These are phyloP conservation scores for Ceriagrion tenellum DNA, from an alignment of 2,888 invertebrate species.

Conservation along the genomic window DNA sequence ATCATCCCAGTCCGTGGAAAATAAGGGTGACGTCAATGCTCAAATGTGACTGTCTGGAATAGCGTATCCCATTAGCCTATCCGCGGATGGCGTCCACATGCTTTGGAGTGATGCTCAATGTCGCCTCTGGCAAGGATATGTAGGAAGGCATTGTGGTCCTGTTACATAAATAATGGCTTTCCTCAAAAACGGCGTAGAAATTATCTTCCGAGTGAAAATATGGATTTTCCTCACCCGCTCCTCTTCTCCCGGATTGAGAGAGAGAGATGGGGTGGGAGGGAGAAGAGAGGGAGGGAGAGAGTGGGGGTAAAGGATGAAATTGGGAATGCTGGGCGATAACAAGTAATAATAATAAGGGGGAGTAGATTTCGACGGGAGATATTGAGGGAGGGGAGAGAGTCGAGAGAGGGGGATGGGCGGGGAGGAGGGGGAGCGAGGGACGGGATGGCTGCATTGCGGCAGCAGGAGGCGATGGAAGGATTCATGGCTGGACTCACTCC, in stretches of 20 bases:
- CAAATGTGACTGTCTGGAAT: background rate
- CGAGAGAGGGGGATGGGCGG: background rate
- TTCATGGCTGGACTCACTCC: slow-evolving; percentile 3
- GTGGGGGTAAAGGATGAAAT: background rate
- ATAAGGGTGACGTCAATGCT: no score
- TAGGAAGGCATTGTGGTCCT: background rate
- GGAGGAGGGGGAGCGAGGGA: background rate
- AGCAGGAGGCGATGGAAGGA: slow-evolving; percentile 18
- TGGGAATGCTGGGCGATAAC: background rate
- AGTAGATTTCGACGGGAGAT: background rate
- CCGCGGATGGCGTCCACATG: background rate
- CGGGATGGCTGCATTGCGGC: slow-evolving; percentile 34
- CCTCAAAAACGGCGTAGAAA: background rate
- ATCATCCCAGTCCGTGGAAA: no score
- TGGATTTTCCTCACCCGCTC: slow-evolving; percentile 8
- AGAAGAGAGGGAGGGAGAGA: background rate
- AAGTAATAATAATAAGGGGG: background rate
- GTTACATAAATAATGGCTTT: background rate
- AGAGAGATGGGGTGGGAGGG: background rate
- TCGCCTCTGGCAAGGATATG: background rate
- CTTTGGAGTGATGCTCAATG: background rate
- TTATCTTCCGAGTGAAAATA: background rate
- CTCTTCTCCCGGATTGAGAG: background rate
- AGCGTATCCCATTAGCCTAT: background rate
- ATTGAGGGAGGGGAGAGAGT: background rate